Conservation (phyloP, 2,113 vertebrate species). For the Xenus cinereus region DNA sequence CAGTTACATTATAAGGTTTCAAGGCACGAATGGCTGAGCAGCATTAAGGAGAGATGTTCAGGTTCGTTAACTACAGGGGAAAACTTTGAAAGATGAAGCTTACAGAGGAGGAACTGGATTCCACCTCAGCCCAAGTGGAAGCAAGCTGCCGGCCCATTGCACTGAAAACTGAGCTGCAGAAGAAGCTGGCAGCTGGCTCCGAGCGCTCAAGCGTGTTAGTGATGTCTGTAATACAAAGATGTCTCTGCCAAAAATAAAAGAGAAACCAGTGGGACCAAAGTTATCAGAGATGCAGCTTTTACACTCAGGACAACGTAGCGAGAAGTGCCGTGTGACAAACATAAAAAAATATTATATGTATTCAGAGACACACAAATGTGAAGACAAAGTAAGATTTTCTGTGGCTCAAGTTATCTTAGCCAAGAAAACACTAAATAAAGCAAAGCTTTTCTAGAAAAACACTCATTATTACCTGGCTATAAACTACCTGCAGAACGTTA, state of each 20-base stretch:
- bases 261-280: background rate
- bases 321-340: background rate
- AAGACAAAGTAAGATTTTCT: background rate
- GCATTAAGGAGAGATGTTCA: background rate
- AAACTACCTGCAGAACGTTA: background rate
- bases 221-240: background rate
- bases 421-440: background rate
- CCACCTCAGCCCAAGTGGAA: background rate
- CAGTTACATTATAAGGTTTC: background rate
- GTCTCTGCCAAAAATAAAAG: background rate
- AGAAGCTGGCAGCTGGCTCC: background rate
- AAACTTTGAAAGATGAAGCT: background rate
- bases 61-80: background rate
- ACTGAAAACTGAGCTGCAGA: background rate
- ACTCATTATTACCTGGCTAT: background rate
- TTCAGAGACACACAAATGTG: background rate
- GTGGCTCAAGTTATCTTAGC: background rate
- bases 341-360: background rate
- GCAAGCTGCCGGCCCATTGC: background rate
- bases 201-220: background rate
- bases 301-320: background rate
- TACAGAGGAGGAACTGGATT: background rate
- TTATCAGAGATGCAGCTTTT: background rate
- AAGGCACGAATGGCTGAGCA: rapidly evolving
- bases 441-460: background rate